Evolutionary conservation across 23 tunicate genomes (phyloP), one percentile per base, ranked within the genome.

Genomic region (Diplosoma virens): DNA sequence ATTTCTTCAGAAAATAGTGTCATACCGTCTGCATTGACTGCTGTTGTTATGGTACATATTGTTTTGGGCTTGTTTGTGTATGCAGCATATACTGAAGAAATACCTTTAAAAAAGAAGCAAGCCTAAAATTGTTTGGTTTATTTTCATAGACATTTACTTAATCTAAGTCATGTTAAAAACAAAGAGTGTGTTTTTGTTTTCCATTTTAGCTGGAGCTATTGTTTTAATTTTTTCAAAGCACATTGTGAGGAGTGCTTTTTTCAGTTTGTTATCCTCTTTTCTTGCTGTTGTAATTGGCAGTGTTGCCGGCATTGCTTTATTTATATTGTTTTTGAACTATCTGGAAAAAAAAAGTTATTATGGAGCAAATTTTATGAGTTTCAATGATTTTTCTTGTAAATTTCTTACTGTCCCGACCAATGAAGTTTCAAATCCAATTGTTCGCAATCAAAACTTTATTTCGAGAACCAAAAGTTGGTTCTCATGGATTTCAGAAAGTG

Each of bases 21-120:
- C 23, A 72, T 92, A 22, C 97, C 97, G 1, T 80, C 97, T 73
- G 97, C 92, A 3, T 67, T 92, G 3, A 81, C 81, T 54, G 79
- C 97, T 1, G 76, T 92, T 60, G 84, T 85, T 23, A 77, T 92
- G 81, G 84, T 92, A 3, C 97, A 92, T 70, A 71, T 92, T 61
- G 75, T 92, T 20, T 63, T 92, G 37, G 87, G 70, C 17, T 33
- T 85, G 59, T 92, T 81, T 85, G 59, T 92, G 0, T 92, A 85
- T 66, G 81, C 88, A 29, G 97, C 97, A 11, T 92, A 71, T 61
- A 81, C 82, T 50, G 97, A 92, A 68, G 78, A 92, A 1, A 79
- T 84, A 20, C 84, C 92, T 7, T 33, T 18, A 28, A 92, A 92
- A 70, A 25, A 46, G 31, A 92, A 92, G 81, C 66, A 54, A 28